A percentile compares a stretch with the other conserved stretches of the same genome.
These are phyloP conservation scores for Chrysoperla carnea DNA, from an alignment of 1,140 invertebrate genomes.

Conservation along the genomic window DNA sequence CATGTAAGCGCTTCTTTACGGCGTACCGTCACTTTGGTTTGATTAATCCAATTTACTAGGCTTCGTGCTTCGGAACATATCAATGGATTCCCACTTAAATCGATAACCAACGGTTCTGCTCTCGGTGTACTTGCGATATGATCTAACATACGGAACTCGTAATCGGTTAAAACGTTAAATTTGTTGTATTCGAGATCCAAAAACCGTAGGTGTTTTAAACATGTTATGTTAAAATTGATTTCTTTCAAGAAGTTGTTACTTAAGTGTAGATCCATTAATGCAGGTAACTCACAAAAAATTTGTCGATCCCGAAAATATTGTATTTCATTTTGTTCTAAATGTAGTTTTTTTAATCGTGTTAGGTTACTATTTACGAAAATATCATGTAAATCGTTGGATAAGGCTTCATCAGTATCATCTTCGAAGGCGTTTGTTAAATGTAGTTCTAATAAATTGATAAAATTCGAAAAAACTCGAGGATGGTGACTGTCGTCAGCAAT, in stretches of 20 bases:
- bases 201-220: slow-evolving; percentile 44
- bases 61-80: slow-evolving; percentile 41
- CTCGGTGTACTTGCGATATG: slow-evolving; percentile 25
- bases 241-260: slow-evolving; percentile 42
- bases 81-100: slow-evolving; percentile 50
- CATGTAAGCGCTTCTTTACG: slow-evolving; percentile 36
- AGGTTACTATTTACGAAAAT: slow-evolving; percentile 56
- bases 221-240: slow-evolving; percentile 48
- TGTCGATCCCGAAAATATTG: slow-evolving; percentile 38
- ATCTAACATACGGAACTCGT: slow-evolving; percentile 40
- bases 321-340: slow-evolving; percentile 67
- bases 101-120: slow-evolving; percentile 38
- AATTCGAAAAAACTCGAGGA: slow-evolving; percentile 62
- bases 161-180: slow-evolving; percentile 34
- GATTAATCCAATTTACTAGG: slow-evolving; percentile 43
- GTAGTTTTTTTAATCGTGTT: slow-evolving; percentile 45
- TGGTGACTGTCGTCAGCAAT: slow-evolving; percentile 43
- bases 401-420: slow-evolving; percentile 37
- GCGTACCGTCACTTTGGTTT: slow-evolving; percentile 38
- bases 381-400: slow-evolving; percentile 46
- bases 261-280: slow-evolving; percentile 46
- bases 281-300: slow-evolving; percentile 53
- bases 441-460: slow-evolving; percentile 48
- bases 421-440: slow-evolving; percentile 63
- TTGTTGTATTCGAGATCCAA: slow-evolving; percentile 53